Evolutionary conservation across 2,113 vertebrate species (phyloP), one percentile per base, ranked within the genome.

Genomic region (Gymnarchus niloticus): DNA sequence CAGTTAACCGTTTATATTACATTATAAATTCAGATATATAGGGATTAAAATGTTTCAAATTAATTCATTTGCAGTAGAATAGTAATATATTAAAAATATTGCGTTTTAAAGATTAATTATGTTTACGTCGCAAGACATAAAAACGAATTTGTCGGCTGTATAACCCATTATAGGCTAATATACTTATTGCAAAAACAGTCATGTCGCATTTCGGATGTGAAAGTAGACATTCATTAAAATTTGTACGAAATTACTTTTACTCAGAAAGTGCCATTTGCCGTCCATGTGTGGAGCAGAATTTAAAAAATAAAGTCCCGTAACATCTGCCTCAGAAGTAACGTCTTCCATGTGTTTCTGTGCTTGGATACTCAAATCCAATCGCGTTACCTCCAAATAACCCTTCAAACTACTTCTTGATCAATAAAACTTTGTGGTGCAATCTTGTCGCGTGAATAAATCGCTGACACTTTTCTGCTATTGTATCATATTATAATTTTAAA

Each of bases 271-370:
- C 48, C 80, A 83, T 73, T 83, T 86, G 85, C 48, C 33, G n/a
- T 86, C 59, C 80, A 83, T 59, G 59, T 83, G 85, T 56, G 57
- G 33, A 25, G 10, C 33, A 86, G 80, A 65, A 44, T 82, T 86
- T 86, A 61, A 81, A 83, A 54, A 56, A 82, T 59, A 83, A 52
- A 73, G 21, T 25, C 54, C 37, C 12, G 19, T 65, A 85, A 56
- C 84, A 86, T 86, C 80, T 86, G 80, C 17, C 44, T 69, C 80
- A 28, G 49, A 83, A 86, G 83, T 81, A 69, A 86, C 85, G 69
- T 86, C 59, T 86, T 86, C 78, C 85, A 86, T 83, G 85, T 86
- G 85, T 86, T 65, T 69, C 59, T 69, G 25, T 69, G 78, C 85
- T 17, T 57, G 33, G 85, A 83, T 69, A 37, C 80, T 28, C 80